Base-by-base conservation (phyloP, 2,113 vertebrate genomes). In the Poecilia latipinna region DNA sequence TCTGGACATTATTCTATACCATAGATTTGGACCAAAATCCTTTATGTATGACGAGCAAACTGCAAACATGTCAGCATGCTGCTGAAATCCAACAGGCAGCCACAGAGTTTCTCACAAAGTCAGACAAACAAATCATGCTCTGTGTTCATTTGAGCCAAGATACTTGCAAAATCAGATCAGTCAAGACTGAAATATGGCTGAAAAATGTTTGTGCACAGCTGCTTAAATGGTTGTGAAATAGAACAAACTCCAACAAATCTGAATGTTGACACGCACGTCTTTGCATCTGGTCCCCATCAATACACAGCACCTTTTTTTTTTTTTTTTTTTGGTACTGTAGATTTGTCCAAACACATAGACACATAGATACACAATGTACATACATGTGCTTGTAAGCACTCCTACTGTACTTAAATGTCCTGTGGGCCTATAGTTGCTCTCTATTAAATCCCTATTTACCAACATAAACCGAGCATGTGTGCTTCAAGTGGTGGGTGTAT, bases 401-500 rank as follows among this genome's bases (percentile, higher is more conserved):
- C 61, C n/a, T 60, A 68, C 31, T 42, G 12, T 42, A 42, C 12
- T 65, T 60, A n/a, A 66, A 26, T 70, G n/a, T 61, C 26, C 51
- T 42, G 71, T 68, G 2, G 51, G 6, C 24, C 65, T 42, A 24
- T 64, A 61, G 22, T 67, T 44, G 68, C 39, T 57, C 74, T 75
- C 26, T 81, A 63, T 79, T 77, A 84, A 78, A 70, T 74, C 35
- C 5, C 5, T 15, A 72, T 77, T 78, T 84, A 68, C 65, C 74
- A 64, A 77, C 60, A 82, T 75, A 63, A 65, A 62, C 32, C 44
- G 60, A 54, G 67, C 31, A 19, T 37, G 48, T 70, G 63, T 63
- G 33, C 63, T 60, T 57, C 39, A 39, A 66, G 64, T 73, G 29
- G 65, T 17, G 57, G 31, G 65, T 32, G n/a, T 62, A 73, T 61